Percentiles rank a stretch among this genome's conserved stretches.
Evolutionary conservation across 2,888 invertebrate genomes (phyloP).

Genomic region (Drosophila neotestacea): DNA sequence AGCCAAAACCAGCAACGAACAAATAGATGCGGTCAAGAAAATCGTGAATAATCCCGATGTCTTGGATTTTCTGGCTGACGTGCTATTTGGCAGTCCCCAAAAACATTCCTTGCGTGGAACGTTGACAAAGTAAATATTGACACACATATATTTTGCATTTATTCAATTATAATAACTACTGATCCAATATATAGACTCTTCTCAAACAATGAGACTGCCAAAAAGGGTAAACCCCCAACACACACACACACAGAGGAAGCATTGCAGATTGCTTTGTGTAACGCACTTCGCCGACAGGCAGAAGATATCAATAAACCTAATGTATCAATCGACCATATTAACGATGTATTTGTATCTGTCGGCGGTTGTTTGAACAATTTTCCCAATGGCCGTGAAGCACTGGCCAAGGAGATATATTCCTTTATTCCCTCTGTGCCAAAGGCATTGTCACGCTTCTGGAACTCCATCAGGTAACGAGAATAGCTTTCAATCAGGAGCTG

Average conservation of each 20-base stretch:
- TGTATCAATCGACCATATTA: constrained; percentile 52
- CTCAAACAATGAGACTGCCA: constrained; percentile 32
- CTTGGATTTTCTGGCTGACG: constrained; percentile 77
- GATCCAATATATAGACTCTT: constrained; percentile 49
- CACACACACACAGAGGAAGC: constrained; percentile 43
- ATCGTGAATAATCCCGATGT: constrained; percentile 11
- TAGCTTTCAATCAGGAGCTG: too few species aligned
- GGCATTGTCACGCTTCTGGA: constrained; percentile 75
- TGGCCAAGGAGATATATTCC: constrained; percentile 61
- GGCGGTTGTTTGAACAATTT: constrained; percentile 84
- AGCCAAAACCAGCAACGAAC: constrained; percentile 39
- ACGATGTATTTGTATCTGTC: constrained; percentile 75
- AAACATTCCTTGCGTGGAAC: constrained; percentile 85
- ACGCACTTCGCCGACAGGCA: constrained; percentile 58
- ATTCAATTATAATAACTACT: background rate
- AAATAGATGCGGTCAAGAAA: constrained; percentile 31
- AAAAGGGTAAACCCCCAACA: background rate
- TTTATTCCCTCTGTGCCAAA: constrained; percentile 75
- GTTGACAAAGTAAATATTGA: constrained; percentile 81
- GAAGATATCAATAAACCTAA: constrained; percentile 23
- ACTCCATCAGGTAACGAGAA: constrained; percentile 67
- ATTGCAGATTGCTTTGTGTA: constrained; percentile 61
- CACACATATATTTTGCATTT: background rate
- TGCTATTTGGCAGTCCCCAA: constrained; percentile 81
- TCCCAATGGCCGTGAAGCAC: constrained; percentile 73